Conservation (phyloP, 2,888 invertebrate genomes). For the Chrysodeixis includens region DNA sequence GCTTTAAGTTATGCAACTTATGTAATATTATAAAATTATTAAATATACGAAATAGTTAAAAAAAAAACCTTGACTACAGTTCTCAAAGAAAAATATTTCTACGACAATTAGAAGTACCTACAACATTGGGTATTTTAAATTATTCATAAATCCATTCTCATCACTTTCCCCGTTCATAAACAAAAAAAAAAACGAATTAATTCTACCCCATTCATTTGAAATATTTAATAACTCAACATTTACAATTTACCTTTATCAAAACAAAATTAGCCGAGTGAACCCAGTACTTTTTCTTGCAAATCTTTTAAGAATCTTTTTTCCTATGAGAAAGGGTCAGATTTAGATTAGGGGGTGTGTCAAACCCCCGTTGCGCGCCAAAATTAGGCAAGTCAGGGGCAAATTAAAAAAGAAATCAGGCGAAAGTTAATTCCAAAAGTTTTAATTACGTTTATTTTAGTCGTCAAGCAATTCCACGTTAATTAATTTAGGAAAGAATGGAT, state of each 20-base stretch:
- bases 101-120: too few relatives aligned
- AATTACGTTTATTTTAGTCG: constrained; percentile 88
- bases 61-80: too few relatives aligned
- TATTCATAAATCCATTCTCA: too few relatives aligned
- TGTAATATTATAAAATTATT: too few relatives aligned
- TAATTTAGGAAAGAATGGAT: constrained; percentile 75
- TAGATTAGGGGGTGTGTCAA: constrained; percentile 82
- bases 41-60: too few relatives aligned
- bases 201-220: constrained; percentile 41
- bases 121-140: too few relatives aligned
- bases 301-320: constrained; percentile 68
- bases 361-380: constrained; percentile 84
- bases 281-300: constrained; percentile 48
- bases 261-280: constrained; percentile 52
- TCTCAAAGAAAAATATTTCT: too few relatives aligned
- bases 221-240: constrained; percentile 54
- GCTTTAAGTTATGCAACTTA: too few relatives aligned
- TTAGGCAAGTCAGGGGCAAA: constrained; percentile 84
- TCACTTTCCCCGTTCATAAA: not conserved
- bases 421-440: constrained; percentile 87
- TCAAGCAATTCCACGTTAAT: constrained; percentile 81
- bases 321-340: constrained; percentile 78
- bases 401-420: constrained; percentile 88
- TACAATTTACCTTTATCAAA: constrained; percentile 56
- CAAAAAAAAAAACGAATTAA: constrained; percentile 20